phyloP scores from a whole-genome alignment of 2,113 vertebrate species.

The Chaenocephalus aceratus region DNA sequence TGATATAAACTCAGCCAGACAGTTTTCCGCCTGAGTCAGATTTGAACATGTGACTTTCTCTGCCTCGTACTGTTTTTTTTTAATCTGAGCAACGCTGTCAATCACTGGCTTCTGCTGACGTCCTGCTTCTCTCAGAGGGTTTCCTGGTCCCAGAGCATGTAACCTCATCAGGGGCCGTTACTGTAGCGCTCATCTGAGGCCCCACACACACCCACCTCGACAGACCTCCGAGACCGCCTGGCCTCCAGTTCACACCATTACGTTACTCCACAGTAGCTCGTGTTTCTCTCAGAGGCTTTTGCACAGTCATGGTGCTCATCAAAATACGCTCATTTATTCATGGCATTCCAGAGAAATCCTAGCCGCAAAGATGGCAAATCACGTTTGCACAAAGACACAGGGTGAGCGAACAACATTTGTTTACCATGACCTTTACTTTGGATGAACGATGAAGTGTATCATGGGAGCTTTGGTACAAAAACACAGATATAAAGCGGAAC shows the following conservation, averaged over 20 bases:
- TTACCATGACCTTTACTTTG: slow-evolving; percentile 41
- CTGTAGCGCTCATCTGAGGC: slow-evolving; percentile 59
- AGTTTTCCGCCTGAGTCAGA: too few species aligned
- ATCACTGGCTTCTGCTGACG: slow-evolving; percentile 29
- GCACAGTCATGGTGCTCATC: slow-evolving; percentile 37
- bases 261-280: slow-evolving; percentile 28
- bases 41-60: background rate
- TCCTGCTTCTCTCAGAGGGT: slow-evolving; percentile 28
- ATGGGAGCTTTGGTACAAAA: slow-evolving; percentile 33
- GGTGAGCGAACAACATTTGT: slow-evolving; percentile 12
- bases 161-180: slow-evolving; percentile 55
- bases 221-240: slow-evolving; percentile 49
- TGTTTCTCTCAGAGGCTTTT: slow-evolving; percentile 44
- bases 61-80: background rate
- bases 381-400: background rate
- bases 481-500: slow-evolving; percentile 21
- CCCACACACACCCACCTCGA: slow-evolving; percentile 37
- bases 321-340: background rate
- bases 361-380: background rate
- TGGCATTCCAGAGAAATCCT: background rate
- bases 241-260: slow-evolving; percentile 45
- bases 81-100: slow-evolving; percentile 37
- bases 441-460: slow-evolving; percentile 36
- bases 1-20: too few species aligned
- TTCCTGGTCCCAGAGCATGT: slow-evolving; percentile 52